phyloP scores from a whole-genome alignment of 2,797 vertebrate species.

The Schizothorax lantsangensis region DNA sequence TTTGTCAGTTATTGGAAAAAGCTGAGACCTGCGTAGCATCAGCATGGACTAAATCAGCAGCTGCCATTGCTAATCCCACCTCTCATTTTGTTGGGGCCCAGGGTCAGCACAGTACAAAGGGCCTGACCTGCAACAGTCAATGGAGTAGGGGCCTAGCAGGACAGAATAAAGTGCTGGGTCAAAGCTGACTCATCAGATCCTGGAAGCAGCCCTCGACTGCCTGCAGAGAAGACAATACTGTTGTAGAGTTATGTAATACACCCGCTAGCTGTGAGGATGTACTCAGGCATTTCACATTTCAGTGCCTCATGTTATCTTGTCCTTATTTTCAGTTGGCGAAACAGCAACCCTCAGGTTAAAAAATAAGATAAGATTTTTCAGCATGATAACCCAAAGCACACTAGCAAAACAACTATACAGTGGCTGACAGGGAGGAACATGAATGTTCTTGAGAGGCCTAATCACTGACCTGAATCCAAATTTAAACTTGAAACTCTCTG shows the following conservation, averaged over 20 bases:
- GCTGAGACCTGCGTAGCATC: constrained; percentile 74
- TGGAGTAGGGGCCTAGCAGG: constrained; percentile 64
- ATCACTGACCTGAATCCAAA: background rate
- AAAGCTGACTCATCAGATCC: constrained; percentile 76
- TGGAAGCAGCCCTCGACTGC: constrained; percentile 1
- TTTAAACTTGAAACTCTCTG: background rate
- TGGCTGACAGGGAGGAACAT: background rate
- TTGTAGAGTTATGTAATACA: constrained; percentile 12
- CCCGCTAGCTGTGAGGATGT: background rate
- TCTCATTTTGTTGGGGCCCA: constrained; percentile 62
- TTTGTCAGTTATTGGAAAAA: constrained; percentile 79
- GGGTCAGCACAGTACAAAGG: constrained; percentile 74
- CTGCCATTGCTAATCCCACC: constrained; percentile 65
- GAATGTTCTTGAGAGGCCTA: background rate
- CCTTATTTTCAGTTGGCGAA: background rate
- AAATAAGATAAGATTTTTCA: background rate
- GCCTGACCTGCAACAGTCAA: constrained; percentile 70
- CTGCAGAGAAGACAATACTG: constrained; percentile 22
- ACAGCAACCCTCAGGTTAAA: background rate
- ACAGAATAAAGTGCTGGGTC: constrained; percentile 71
- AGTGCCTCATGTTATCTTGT: background rate
- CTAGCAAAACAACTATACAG: background rate
- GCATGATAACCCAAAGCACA: background rate
- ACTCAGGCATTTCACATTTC: constrained; percentile 15
- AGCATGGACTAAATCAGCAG: constrained; percentile 74